These are phyloP conservation scores for Limnephilus lunatus DNA, from an alignment of 2,888 invertebrate species.

Conservation along the genomic window DNA sequence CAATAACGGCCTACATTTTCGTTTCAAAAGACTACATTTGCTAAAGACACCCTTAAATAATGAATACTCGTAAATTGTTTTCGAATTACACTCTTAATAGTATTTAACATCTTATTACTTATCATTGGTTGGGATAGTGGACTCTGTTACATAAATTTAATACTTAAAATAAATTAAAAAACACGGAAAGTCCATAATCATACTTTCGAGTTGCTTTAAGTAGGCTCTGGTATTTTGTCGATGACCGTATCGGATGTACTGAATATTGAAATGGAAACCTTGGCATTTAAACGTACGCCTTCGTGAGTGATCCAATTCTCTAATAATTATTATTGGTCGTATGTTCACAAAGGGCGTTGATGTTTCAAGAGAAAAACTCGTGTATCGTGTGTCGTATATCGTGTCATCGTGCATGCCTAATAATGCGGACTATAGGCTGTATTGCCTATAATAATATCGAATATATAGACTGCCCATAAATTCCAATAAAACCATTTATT, in stretches of 20 bases:
- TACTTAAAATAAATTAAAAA: neutral
- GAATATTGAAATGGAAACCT: constrained; percentile 32
- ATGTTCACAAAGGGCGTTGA: neutral
- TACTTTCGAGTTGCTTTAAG: neutral
- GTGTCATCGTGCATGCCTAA: neutral
- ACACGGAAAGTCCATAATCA: neutral
- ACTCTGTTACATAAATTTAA: no score
- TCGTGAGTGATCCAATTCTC: constrained; percentile 18
- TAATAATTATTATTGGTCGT: neutral
- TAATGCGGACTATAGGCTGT: neutral
- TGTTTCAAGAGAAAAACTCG: neutral
- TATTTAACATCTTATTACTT: neutral
- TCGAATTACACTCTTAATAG: neutral
- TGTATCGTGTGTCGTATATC: neutral
- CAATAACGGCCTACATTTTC: neutral
- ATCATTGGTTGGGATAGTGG: no score
- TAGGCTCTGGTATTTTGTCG: neutral
- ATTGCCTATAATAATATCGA: neutral
- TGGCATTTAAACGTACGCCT: constrained; percentile 34
- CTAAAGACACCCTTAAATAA: neutral
- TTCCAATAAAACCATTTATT: no score
- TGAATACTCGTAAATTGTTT: neutral
- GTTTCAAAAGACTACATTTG: neutral
- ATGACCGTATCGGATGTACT: constrained; percentile 23
- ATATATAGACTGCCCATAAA: no score